These are phyloP conservation scores for Brevimyrus niger DNA, from an alignment of 2,113 vertebrate species.

Conservation along the genomic window DNA sequence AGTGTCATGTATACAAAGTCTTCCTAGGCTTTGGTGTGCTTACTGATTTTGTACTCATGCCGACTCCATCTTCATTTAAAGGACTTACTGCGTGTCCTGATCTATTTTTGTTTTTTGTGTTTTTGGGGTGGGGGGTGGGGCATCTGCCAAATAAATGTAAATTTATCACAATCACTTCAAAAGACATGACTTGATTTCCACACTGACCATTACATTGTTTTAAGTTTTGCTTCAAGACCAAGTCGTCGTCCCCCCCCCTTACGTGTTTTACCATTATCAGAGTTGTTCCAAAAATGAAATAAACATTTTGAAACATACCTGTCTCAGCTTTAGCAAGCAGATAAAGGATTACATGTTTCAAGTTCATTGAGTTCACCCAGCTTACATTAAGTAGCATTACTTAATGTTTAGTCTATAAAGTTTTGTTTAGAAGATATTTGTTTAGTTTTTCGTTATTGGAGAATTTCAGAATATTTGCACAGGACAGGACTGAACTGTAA, in stretches of 20 bases:
- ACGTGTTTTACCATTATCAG: background rate
- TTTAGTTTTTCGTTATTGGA: background rate
- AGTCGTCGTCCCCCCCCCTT: background rate
- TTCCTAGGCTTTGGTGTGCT: background rate
- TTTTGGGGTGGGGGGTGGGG: background rate
- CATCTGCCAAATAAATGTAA: background rate
- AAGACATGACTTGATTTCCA: too few relatives aligned
- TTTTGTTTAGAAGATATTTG: slow-evolving; percentile 4
- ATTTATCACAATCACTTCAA: background rate
- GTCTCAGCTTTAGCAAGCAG: background rate
- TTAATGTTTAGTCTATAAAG: background rate
- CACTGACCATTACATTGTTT: too few relatives aligned
- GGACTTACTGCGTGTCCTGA: background rate
- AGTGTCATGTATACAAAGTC: background rate
- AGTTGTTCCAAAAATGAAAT: background rate
- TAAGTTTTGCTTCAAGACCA: too few relatives aligned
- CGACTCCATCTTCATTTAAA: background rate
- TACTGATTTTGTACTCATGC: background rate
- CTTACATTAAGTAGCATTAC: background rate
- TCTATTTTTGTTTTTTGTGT: background rate
- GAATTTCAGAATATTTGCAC: background rate
- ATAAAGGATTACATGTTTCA: background rate
- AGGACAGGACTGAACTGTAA: background rate
- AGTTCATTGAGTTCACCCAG: background rate
- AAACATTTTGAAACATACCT: background rate